Conservation (phyloP, 2,888 invertebrate species). For the Noctua janthina region DNA sequence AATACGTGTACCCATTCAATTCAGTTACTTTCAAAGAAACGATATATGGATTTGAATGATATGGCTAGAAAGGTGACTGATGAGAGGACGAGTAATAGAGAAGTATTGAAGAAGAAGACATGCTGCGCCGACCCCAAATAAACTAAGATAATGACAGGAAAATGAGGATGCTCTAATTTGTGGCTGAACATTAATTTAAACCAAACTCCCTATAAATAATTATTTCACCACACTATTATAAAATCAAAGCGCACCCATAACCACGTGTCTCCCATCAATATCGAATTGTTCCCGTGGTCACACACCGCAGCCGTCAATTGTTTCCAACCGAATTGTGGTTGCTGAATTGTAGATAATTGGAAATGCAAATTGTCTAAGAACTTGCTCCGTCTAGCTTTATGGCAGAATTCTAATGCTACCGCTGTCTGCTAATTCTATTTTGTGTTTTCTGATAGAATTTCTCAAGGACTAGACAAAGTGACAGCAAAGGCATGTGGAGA, state of each 20-base stretch:
- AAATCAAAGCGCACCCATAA: not conserved
- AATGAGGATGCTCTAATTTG: not conserved
- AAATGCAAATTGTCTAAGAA: not conserved
- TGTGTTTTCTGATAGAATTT: not conserved
- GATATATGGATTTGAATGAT: not conserved
- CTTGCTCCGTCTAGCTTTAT: not conserved
- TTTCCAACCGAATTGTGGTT: constrained; percentile 5
- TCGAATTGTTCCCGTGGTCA: not conserved
- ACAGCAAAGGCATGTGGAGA: not conserved
- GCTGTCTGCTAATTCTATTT: too few species aligned
- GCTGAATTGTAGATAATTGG: not conserved
- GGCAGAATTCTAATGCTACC: too few species aligned
- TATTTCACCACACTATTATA: not conserved
- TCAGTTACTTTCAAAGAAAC: not conserved
- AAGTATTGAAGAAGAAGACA: not conserved
- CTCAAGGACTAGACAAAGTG: not conserved
- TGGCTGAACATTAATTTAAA: not conserved
- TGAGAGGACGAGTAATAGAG: not conserved
- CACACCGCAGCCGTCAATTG: constrained; percentile 20
- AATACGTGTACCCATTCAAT: not conserved
- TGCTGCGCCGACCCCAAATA: not conserved
- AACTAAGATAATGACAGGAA: not conserved
- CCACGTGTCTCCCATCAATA: not conserved
- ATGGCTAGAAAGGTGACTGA: not conserved
- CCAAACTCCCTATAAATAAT: not conserved